These are phyloP conservation scores for Nomada flava DNA, from an alignment of 2,888 invertebrate species.

Conservation along the genomic window DNA sequence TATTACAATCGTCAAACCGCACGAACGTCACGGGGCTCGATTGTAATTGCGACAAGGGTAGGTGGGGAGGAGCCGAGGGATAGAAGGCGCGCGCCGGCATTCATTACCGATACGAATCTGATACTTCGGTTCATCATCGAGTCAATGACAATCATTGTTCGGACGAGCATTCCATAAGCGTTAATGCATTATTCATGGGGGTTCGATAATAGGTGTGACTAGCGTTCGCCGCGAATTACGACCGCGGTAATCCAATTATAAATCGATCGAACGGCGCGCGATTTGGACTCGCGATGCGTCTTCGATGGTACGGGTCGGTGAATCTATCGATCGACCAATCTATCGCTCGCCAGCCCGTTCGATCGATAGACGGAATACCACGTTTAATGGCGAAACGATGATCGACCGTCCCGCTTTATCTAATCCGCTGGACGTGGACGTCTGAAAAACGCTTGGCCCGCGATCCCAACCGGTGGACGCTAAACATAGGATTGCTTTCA, in stretches of 20 bases:
- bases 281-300: slow-evolving; percentile 1
- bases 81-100: slow-evolving; percentile 31
- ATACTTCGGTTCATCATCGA: slow-evolving; percentile 63
- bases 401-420: slow-evolving; percentile 33
- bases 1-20: slow-evolving; percentile 70
- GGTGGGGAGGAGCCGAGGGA: not conserved
- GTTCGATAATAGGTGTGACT: slow-evolving; percentile 55
- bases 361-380: not conserved
- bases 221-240: slow-evolving; percentile 59
- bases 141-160: slow-evolving; percentile 58
- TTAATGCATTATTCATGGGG: slow-evolving; percentile 62
- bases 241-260: slow-evolving; percentile 61
- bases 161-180: slow-evolving; percentile 52
- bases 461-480: slow-evolving; percentile 20
- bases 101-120: slow-evolving; percentile 61
- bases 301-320: not conserved
- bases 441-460: slow-evolving; percentile 38
- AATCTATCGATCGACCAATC: not conserved
- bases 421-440: slow-evolving; percentile 35
- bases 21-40: slow-evolving; percentile 60
- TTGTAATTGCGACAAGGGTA: slow-evolving; percentile 58
- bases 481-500: slow-evolving; percentile 64
- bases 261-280: slow-evolving; percentile 43
- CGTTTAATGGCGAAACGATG: not conserved
- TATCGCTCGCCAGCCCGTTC: not conserved